A percentile compares a stretch with the other conserved stretches of the same genome.
These are phyloP conservation scores for Apotomis betuletana DNA, from an alignment of 2,888 invertebrate genomes.

Conservation along the genomic window DNA sequence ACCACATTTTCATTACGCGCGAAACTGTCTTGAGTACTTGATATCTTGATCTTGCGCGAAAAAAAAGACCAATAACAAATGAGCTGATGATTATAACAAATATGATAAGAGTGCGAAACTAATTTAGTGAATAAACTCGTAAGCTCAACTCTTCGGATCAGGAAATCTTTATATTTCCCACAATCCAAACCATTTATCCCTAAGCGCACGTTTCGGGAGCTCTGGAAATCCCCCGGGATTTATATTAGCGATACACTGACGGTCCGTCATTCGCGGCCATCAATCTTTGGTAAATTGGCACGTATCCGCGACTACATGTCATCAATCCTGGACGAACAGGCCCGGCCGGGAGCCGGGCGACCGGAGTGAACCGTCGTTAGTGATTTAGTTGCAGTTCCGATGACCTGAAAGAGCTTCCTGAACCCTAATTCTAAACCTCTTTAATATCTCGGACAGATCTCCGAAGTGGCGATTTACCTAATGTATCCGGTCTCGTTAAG, in stretches of 20 bases:
- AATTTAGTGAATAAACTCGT: neutral
- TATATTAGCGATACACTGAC: slow-evolving; percentile 19
- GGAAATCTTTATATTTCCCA: neutral
- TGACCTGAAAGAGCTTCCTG: neutral
- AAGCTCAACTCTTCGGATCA: neutral
- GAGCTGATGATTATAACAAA: too few relatives aligned
- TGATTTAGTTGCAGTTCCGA: slow-evolving; percentile 1
- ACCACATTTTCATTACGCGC: too few relatives aligned
- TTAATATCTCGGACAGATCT: too few relatives aligned
- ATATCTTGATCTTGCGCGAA: too few relatives aligned
- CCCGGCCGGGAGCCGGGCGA: neutral
- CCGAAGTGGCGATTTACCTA: too few relatives aligned
- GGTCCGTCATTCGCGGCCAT: slow-evolving; percentile 10
- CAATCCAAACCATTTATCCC: neutral
- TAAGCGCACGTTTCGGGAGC: neutral
- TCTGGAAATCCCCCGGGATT: slow-evolving; percentile 9
- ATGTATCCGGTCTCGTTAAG: too few relatives aligned
- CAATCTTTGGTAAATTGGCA: slow-evolving; percentile 25
- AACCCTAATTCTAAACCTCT: too few relatives aligned
- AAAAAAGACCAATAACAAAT: too few relatives aligned
- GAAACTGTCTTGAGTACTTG: too few relatives aligned
- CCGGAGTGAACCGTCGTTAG: slow-evolving; percentile 4
- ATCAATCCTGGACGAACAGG: slow-evolving; percentile 21
- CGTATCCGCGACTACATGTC: neutral
- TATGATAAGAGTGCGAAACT: neutral